phyloP scores from a whole-genome alignment of 2,797 vertebrate genomes.

The Garrulus glandarius region DNA sequence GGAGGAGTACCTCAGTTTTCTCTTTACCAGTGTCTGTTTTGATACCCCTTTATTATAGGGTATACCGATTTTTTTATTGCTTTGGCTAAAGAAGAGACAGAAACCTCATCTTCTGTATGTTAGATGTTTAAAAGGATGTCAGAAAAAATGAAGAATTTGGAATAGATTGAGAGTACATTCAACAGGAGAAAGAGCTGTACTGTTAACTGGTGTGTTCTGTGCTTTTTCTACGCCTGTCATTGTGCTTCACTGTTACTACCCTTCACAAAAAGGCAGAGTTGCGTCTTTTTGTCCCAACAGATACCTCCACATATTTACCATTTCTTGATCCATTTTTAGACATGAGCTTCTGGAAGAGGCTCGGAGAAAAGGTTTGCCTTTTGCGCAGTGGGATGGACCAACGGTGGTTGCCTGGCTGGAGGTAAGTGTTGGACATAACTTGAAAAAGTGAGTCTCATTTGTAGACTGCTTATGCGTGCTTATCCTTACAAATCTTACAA shows the following conservation, averaged over 20 bases:
- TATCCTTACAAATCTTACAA: background rate
- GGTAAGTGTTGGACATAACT: constrained; percentile 71
- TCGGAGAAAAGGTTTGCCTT: constrained; percentile 94
- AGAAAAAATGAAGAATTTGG: background rate
- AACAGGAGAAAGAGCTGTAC: background rate
- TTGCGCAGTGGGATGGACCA: constrained; percentile 97
- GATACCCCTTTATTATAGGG: background rate
- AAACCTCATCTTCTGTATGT: background rate
- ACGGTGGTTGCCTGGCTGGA: constrained; percentile 96
- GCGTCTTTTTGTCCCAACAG: background rate
- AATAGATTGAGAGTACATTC: background rate
- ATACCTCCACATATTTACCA: background rate
- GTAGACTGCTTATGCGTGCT: background rate
- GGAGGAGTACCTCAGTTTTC: background rate
- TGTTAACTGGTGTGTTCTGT: background rate
- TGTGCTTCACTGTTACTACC: background rate
- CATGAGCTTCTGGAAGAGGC: constrained; percentile 97
- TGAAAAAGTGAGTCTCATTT: background rate
- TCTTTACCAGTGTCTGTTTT: background rate
- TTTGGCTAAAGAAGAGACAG: background rate
- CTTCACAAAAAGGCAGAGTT: background rate
- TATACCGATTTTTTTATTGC: background rate
- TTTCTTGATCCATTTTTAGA: constrained; percentile 74
- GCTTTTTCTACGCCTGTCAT: background rate
- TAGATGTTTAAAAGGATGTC: background rate